Evolutionary conservation across 2,797 vertebrate species (phyloP), one percentile per base, ranked within the genome.

Genomic region (Hafferia zeledoni): DNA sequence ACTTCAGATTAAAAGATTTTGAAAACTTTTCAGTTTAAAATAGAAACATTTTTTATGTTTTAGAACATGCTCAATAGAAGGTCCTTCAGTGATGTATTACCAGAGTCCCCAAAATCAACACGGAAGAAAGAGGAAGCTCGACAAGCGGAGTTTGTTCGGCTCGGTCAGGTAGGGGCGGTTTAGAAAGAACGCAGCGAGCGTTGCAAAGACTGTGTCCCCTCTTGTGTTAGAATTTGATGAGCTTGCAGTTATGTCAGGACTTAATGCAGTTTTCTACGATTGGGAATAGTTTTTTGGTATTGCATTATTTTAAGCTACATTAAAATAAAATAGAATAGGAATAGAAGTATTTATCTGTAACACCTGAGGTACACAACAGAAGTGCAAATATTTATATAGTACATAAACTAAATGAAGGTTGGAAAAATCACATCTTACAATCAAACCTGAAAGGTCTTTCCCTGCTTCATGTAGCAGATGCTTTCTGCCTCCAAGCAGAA

Each of bases 31-130:
- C 20, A 19, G 10, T 79, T 82, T 43, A 37, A 49, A 72, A 60
- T 69, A 43, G 9, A 65, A 71, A 31, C 0, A 2, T n/a, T 52
- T 87, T 61, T 77, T 43, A 43, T 83, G 50, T 89, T 74, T 95
- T 87, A 99, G 99, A 99, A 99, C 97, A 99, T 99, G 99, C 98
- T 99, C 55, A 99, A 99, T 89, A 98, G 99, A 65, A 98, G 99
- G 39, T 99, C 99, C 47, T 99, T 99, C 95, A 99, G 99, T 35
- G 99, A 99, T 18, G 99, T 99, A 88, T 97, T 99, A 76, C 99
- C 99, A 0, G 99, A 99, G 96, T 99, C 99, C 5, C 99, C 99
- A 55, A 99, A 99, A 97, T 99, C 99, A 0, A 99, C 99, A 3
- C 98, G 99, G 85, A 99, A 99, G 94, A 99, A 99, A 93, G 99